Base-by-base conservation (phyloP, 2,113 vertebrate genomes). In the Todiramphus chloris region DNA sequence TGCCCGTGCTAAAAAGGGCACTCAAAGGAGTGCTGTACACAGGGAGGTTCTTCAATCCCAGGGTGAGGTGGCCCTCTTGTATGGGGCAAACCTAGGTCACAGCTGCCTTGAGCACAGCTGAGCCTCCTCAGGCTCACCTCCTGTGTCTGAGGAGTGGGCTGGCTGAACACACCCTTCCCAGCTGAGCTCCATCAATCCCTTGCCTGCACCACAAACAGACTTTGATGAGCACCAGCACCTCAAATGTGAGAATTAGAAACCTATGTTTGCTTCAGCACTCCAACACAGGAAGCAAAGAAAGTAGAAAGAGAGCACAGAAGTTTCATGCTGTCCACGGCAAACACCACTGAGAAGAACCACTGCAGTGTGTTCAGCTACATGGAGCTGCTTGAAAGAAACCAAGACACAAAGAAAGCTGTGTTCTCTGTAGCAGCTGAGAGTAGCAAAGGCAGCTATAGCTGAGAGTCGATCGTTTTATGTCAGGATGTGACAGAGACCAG, bases 371-470 rank as follows among this genome's bases (percentile, higher is more conserved):
- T 90, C 62, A 56, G 1, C 39, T 68, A 39, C 4, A 30, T 6
- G 4, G 56, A 94, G 60, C 68, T 87, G 18, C 55, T 16, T 67
- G 41, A 59, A 73, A 95, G 94, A 28, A 13, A 62, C 67, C 46
- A 37, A 73, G 59, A 44, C 58, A 93, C 59, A 92, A 90, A 90
- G 81, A 25, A 87, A 89, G 43, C 73, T 66, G 31, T 70, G 46
- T 87, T 87, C 78, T 85, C 81, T 75, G 24, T 12, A 64, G 90
- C 77, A 91, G 84, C 44, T 64, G 70, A 76, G 37, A 85, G 35
- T 4, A 85, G 59, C 12, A 20, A 91, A 82, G 69, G 66, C 39
- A 92, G 73, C 76, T 80, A 30, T 8, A 67, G 68, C 60, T 66
- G 72, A 59, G 69, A 46, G n/a, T 21, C 25, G 23, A 63, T 43